A percentile compares a stretch with the other conserved stretches of the same genome.
Evolutionary conservation across 2,797 vertebrate genomes (phyloP).

Genomic region (Microchirus variegatus): DNA sequence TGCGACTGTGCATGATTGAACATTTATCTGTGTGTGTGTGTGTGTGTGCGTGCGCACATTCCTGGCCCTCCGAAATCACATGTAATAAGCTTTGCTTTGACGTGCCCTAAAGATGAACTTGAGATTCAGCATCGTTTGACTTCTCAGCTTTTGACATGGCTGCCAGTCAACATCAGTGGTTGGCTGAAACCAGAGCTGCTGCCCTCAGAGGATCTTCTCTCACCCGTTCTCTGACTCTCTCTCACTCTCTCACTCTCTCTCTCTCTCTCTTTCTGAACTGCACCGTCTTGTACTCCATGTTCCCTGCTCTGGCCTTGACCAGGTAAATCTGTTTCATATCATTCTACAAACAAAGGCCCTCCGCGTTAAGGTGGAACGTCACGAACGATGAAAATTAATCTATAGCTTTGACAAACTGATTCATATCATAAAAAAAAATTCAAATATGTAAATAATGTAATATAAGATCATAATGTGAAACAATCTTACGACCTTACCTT

Average conservation of each 20-base stretch:
- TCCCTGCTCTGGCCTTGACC: conserved; percentile 13
- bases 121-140: conserved; percentile 67
- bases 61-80: conserved; percentile 49
- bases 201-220: conserved; percentile 68
- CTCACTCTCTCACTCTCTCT: conserved; percentile 5
- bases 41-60: conserved; percentile 57
- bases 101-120: conserved; percentile 76
- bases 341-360: conserved; percentile 48
- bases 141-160: conserved; percentile 72
- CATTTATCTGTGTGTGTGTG: not conserved
- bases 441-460: not conserved
- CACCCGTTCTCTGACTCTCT: conserved; percentile 31
- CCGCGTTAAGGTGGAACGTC: conserved; percentile 23
- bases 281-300: conserved; percentile 12
- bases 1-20: not conserved
- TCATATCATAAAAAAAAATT: not conserved
- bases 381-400: not conserved
- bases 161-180: conserved; percentile 72
- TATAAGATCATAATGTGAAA: not conserved
- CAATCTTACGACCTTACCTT: no score
- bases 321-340: conserved; percentile 81
- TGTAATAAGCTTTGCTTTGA: conserved; percentile 69
- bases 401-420: conserved; percentile 5
- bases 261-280: conserved; percentile 3
- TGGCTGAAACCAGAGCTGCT: conserved; percentile 65